phyloP scores from a whole-genome alignment of 2,113 vertebrate species.

The Stigmatopora nigra region DNA sequence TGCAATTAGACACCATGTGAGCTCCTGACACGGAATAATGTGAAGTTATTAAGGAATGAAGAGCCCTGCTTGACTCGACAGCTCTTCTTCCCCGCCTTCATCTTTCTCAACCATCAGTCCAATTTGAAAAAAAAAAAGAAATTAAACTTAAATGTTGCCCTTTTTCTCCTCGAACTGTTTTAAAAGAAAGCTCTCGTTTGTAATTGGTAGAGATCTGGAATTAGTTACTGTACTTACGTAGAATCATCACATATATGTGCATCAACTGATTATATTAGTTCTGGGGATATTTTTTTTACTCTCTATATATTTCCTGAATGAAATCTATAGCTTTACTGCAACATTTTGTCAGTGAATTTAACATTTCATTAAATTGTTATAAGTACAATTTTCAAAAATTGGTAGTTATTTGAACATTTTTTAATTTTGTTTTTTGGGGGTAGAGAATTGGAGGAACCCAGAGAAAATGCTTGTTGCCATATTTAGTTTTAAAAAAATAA shows the following conservation, averaged over 20 bases:
- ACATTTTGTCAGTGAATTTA: neutral
- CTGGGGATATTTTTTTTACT: neutral
- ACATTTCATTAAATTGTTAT: too few species aligned
- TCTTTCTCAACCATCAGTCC: constrained; percentile 43
- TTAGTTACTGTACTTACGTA: neutral
- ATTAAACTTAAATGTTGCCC: neutral
- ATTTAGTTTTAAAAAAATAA: too few species aligned
- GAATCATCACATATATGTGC: neutral
- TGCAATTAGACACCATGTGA: constrained; percentile 66
- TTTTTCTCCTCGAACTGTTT: neutral
- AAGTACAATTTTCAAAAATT: too few species aligned
- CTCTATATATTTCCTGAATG: neutral
- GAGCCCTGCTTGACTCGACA: constrained; percentile 48
- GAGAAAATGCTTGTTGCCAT: too few species aligned
- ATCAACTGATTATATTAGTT: neutral
- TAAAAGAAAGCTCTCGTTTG: neutral
- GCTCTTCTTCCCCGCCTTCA: constrained; percentile 17
- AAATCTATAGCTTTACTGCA: neutral
- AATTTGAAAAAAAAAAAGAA: neutral
- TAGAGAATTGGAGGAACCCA: too few species aligned
- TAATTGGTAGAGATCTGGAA: neutral
- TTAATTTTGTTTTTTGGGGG: too few species aligned
- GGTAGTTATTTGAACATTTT: too few species aligned
- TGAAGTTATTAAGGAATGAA: constrained; percentile 65
- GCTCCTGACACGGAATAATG: constrained; percentile 67